These are phyloP conservation scores for Echinarachnius parma DNA, from an alignment of 53 echinoderm and acorn worm species.

Conservation along the genomic window DNA sequence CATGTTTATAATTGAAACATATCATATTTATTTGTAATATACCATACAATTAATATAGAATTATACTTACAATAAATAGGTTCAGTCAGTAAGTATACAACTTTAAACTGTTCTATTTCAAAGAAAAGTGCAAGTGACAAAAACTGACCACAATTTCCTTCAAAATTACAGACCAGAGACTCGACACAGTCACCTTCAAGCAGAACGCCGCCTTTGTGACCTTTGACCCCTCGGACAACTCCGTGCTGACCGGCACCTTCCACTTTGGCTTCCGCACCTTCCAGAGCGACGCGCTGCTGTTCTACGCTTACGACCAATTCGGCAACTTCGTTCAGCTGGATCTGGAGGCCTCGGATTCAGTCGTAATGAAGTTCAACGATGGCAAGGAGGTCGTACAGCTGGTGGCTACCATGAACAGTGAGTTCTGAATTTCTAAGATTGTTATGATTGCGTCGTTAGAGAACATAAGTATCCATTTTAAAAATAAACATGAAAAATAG, in stretches of 20 bases:
- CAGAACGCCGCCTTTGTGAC: constrained; percentile 45
- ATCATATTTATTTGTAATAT: too few species aligned
- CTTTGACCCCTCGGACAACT: constrained; percentile 37
- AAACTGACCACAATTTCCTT: too few species aligned
- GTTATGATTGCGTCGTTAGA: background rate
- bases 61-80: too few species aligned
- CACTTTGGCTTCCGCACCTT: constrained; percentile 63
- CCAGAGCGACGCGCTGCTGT: constrained; percentile 54
- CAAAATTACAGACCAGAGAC: constrained; percentile 28
- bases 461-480: too few species aligned
- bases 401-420: constrained; percentile 19
- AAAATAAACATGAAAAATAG: too few species aligned
- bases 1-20: too few species aligned
- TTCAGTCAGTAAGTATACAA: too few species aligned
- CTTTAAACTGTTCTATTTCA: too few species aligned
- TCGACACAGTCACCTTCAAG: constrained; percentile 59
- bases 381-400: constrained; percentile 45
- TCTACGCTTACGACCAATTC: constrained; percentile 61
- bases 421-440: background rate
- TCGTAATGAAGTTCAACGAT: constrained; percentile 66
- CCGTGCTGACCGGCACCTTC: constrained; percentile 49
- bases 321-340: constrained; percentile 71
- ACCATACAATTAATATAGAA: too few species aligned
- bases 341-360: constrained; percentile 35
- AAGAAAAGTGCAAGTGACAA: too few species aligned